Evolutionary conservation across 2,888 invertebrate genomes (phyloP).

Genomic region (Caenorhabditis sp.): DNA sequence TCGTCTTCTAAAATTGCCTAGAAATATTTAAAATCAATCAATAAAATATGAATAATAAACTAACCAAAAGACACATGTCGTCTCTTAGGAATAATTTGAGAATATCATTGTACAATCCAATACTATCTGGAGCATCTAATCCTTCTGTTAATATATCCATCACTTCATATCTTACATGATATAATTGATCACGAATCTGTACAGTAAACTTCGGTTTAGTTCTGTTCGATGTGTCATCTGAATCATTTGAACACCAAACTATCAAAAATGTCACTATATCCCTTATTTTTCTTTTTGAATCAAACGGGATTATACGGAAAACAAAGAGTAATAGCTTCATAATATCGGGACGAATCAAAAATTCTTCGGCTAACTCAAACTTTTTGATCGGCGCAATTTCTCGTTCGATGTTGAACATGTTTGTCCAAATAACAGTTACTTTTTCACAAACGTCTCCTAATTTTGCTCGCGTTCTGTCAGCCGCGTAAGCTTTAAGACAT

Average conservation of each 20-base stretch:
- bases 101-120: constrained; percentile 21
- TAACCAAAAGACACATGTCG: constrained; percentile 4
- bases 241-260: constrained; percentile 20
- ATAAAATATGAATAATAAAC: background rate
- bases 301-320: constrained; percentile 1
- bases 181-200: constrained; percentile 13
- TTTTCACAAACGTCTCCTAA: constrained; percentile 4
- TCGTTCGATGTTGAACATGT: constrained; percentile 5
- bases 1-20: constrained; percentile 15
- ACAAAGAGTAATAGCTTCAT: constrained; percentile 5
- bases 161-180: constrained; percentile 5
- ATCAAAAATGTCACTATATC: constrained; percentile 14
- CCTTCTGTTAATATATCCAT: constrained; percentile 18
- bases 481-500: background rate
- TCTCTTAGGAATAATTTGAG: constrained; percentile 15
- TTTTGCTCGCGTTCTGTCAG: background rate
- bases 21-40: background rate
- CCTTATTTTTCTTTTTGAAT: constrained; percentile 24
- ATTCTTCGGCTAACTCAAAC: constrained; percentile 17
- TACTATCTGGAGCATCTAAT: constrained; percentile 3
- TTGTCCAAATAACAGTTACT: constrained; percentile 7
- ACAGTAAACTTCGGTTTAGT: background rate
- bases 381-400: constrained; percentile 27
- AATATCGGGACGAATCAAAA: constrained; percentile 13
- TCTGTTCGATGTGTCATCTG: constrained; percentile 2